A percentile compares a stretch with the other conserved stretches of the same genome.
These are phyloP conservation scores for Saxidomus purpurata DNA, from an alignment of 1,140 invertebrate genomes.

Conservation along the genomic window DNA sequence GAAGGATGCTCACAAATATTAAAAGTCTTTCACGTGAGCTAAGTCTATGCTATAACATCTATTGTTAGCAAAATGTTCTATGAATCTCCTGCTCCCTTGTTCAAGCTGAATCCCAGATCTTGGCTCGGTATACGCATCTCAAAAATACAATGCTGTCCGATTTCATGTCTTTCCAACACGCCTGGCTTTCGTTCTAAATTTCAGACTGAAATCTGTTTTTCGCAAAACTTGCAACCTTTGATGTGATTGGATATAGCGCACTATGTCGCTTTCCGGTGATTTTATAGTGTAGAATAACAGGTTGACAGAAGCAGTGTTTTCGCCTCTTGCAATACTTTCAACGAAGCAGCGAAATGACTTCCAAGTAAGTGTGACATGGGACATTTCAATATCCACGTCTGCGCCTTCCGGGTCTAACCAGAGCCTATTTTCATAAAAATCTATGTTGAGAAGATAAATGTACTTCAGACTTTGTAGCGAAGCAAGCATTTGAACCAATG, in stretches of 20 bases:
- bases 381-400: conserved; percentile 11
- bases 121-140: too few species aligned
- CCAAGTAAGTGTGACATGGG: not conserved
- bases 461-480: not conserved
- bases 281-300: not conserved
- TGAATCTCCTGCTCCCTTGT: too few species aligned
- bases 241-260: not conserved
- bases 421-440: not conserved
- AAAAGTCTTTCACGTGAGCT: too few species aligned
- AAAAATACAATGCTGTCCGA: too few species aligned
- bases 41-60: too few species aligned
- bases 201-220: not conserved
- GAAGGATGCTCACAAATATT: too few species aligned
- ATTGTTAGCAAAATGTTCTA: too few species aligned
- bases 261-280: not conserved
- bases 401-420: not conserved
- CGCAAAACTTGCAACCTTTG: not conserved
- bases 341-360: not conserved
- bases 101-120: too few species aligned
- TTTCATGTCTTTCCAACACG: too few species aligned
- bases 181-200: not conserved
- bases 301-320: not conserved
- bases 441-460: not conserved
- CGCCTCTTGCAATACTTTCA: not conserved
- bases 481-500: not conserved